A percentile compares a stretch with the other conserved stretches of the same genome.
Evolutionary conservation across 2,113 vertebrate species (phyloP).

Genomic region (Elanoides forficatus): DNA sequence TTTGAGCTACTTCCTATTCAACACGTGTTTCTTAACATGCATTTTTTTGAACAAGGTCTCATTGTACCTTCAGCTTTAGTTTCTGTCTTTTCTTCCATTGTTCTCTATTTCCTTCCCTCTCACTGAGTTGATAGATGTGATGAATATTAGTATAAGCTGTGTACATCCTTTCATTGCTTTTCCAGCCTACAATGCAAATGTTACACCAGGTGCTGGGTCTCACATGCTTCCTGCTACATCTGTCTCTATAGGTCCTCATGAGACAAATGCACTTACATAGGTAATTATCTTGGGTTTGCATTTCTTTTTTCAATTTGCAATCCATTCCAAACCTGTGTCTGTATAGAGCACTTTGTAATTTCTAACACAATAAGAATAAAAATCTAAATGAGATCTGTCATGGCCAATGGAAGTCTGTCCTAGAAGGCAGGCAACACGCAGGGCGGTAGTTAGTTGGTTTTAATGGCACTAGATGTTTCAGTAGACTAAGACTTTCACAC

Average conservation of each 20-base stretch:
- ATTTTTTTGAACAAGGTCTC: neutral
- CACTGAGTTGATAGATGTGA: neutral
- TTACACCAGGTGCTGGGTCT: neutral
- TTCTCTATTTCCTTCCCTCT: neutral
- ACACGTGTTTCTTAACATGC: accelerated
- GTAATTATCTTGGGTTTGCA: neutral
- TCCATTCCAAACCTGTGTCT: neutral
- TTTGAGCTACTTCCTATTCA: neutral
- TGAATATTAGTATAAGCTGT: neutral
- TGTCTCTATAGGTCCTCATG: neutral
- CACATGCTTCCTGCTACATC: neutral
- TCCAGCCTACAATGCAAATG: neutral
- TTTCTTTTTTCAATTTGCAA: neutral
- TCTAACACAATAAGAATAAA: neutral
- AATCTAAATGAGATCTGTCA: neutral
- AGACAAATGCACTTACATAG: neutral
- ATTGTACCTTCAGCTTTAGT: neutral
- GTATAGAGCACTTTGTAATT: neutral
- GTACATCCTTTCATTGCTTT: neutral
- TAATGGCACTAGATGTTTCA: neutral
- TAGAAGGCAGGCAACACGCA: neutral
- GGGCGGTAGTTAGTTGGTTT: neutral
- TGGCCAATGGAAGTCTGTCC: neutral
- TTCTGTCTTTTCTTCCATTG: neutral
- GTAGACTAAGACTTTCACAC: neutral